Conservation (phyloP, 2,888 invertebrate species). For the Fragum whitleyi region DNA sequence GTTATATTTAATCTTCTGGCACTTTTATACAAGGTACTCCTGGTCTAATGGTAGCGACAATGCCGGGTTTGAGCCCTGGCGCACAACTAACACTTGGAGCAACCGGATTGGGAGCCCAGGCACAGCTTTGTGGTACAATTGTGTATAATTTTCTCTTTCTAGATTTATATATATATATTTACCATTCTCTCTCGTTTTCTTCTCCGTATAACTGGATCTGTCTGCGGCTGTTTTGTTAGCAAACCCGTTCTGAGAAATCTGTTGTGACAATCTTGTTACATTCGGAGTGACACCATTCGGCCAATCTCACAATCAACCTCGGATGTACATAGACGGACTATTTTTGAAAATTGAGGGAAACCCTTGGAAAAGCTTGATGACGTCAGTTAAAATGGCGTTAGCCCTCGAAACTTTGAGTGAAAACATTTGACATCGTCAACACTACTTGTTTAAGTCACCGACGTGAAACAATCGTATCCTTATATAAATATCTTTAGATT, state of each 20-base stretch:
- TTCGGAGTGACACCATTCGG: too few relatives aligned
- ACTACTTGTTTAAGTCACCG: too few relatives aligned
- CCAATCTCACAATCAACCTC: too few relatives aligned
- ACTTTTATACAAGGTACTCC: slow-evolving; percentile 86
- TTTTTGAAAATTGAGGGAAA: too few relatives aligned
- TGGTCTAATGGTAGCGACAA: slow-evolving; percentile 92
- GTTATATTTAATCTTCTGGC: slow-evolving; percentile 6
- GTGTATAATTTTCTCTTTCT: slow-evolving; percentile 24
- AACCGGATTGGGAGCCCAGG: slow-evolving; percentile 75
- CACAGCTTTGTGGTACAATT: slow-evolving; percentile 74
- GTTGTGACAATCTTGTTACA: slow-evolving; percentile 25
- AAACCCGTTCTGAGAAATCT: slow-evolving; percentile 11
- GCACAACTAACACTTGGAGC: slow-evolving; percentile 87
- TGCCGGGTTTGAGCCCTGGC: slow-evolving; percentile 93
- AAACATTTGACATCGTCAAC: too few relatives aligned
- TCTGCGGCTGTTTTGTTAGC: background rate
- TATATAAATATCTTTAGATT: too few relatives aligned
- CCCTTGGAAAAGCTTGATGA: too few relatives aligned
- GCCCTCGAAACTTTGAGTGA: too few relatives aligned
- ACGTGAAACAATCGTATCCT: too few relatives aligned
- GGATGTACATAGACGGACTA: too few relatives aligned
- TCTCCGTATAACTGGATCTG: slow-evolving; percentile 10
- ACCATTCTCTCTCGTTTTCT: background rate
- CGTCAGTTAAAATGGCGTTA: too few relatives aligned
- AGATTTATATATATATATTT: slow-evolving; percentile 22